Percentiles rank a stretch among this genome's conserved stretches.
Evolutionary conservation across 2,888 invertebrate species (phyloP).

Genomic region (Poecilus cupreus): DNA sequence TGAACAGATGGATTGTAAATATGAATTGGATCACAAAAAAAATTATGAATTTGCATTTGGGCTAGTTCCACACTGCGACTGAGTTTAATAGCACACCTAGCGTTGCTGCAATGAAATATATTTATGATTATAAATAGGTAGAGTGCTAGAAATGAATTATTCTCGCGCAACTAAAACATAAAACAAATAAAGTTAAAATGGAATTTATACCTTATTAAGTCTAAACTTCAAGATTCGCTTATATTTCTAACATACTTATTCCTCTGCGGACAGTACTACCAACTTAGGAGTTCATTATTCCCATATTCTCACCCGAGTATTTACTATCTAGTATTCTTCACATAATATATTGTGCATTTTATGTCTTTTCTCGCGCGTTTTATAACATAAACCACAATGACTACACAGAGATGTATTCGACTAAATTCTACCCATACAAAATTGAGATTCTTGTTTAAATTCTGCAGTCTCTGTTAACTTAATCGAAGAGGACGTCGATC

Average conservation of each 20-base stretch:
- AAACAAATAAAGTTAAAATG: not conserved
- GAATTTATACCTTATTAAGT: not conserved
- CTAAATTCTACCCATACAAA: not conserved
- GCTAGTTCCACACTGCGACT: too few relatives aligned
- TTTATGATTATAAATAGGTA: too few relatives aligned
- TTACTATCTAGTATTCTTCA: constrained; percentile 19
- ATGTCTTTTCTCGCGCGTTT: constrained; percentile 8
- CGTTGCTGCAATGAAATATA: too few relatives aligned
- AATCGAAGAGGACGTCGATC: too few relatives aligned
- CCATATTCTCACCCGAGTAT: constrained; percentile 11
- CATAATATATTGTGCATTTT: constrained; percentile 21
- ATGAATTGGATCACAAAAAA: too few relatives aligned
- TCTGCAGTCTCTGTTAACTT: not conserved
- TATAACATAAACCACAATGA: not conserved
- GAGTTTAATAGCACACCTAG: too few relatives aligned
- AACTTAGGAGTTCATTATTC: constrained; percentile 31
- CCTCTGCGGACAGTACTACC: not conserved
- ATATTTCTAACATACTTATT: constrained; percentile 1
- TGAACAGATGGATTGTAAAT: too few relatives aligned
- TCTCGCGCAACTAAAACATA: too few relatives aligned
- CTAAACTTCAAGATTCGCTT: not conserved
- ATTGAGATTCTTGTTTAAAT: not conserved
- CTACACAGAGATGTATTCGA: not conserved
- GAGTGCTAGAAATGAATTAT: too few relatives aligned
- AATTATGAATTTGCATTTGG: too few relatives aligned